These are phyloP conservation scores for Oeneis ivallda DNA, from an alignment of 2,888 invertebrate species.

Conservation along the genomic window DNA sequence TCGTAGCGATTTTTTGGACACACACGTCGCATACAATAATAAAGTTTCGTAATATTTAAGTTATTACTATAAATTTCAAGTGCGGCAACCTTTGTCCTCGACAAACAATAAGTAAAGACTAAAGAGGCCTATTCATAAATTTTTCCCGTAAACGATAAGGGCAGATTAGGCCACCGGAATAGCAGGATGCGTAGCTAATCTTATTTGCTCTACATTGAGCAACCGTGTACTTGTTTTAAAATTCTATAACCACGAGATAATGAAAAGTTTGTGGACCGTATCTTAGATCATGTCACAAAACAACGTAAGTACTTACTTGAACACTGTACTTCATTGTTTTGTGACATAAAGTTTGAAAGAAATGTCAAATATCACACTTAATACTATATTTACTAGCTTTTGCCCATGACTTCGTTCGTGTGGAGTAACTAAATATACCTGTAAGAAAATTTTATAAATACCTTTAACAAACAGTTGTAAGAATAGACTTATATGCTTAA, in stretches of 20 bases:
- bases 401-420: no score
- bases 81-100: slow-evolving; percentile 58
- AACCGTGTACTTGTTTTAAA: slow-evolving; percentile 55
- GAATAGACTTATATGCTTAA: background rate
- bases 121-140: slow-evolving; percentile 68
- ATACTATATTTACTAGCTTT: no score
- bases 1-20: background rate
- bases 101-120: slow-evolving; percentile 53
- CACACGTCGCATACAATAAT: slow-evolving; percentile 1
- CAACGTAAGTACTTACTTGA: no score
- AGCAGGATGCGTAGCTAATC: slow-evolving; percentile 77
- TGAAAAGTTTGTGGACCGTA: slow-evolving; percentile 21
- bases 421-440: no score
- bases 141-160: slow-evolving; percentile 69
- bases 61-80: slow-evolving; percentile 32
- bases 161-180: slow-evolving; percentile 74
- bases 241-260: slow-evolving; percentile 42
- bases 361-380: no score
- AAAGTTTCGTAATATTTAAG: slow-evolving; percentile 19
- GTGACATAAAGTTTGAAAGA: no score
- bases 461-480: no score
- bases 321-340: no score
- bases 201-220: slow-evolving; percentile 63
- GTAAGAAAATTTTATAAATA: no score
- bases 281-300: slow-evolving; percentile 16